A percentile compares a stretch with the other conserved stretches of the same genome.
Conservation (phyloP, 2,797 vertebrate genomes). For the Phylloscopus collybita region DNA sequence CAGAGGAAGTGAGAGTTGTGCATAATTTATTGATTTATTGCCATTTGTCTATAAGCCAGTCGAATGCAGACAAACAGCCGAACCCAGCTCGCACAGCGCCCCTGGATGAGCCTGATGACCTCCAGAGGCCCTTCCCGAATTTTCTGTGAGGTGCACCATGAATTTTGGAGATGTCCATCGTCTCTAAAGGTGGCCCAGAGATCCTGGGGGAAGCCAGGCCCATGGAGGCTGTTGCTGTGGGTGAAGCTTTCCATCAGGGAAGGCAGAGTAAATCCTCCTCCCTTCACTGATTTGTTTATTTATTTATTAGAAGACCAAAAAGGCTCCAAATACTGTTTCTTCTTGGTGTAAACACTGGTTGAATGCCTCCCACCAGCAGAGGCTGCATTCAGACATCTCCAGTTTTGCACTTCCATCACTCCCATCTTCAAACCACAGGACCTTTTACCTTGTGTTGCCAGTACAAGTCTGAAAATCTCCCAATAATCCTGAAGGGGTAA, state of each 20-base stretch:
- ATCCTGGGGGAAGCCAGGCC: not conserved
- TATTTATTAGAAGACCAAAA: not conserved
- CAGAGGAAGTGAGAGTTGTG: not conserved
- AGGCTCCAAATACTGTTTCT: not conserved
- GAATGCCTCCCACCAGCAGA: not conserved
- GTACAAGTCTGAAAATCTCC: not conserved
- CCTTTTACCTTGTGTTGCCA: not conserved
- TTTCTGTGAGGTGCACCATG: not conserved
- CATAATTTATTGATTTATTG: not conserved
- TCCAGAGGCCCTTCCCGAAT: not conserved
- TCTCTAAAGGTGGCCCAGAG: not conserved
- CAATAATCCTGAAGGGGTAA: not conserved
- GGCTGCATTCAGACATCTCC: not conserved
- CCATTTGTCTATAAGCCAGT: not conserved
- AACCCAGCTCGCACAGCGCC: not conserved
- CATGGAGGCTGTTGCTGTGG: not conserved
- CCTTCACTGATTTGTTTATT: not conserved
- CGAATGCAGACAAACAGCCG: not conserved
- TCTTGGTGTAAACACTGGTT: not conserved
- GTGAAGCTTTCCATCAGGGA: not conserved
- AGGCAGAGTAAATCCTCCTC: not conserved
- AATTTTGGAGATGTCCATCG: not conserved
- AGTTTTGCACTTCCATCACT: not conserved
- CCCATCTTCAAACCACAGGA: not conserved
- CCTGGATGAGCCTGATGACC: fast-evolving